Conservation (phyloP, 1,140 invertebrate genomes). For the Zaprionus lachaisei region DNA sequence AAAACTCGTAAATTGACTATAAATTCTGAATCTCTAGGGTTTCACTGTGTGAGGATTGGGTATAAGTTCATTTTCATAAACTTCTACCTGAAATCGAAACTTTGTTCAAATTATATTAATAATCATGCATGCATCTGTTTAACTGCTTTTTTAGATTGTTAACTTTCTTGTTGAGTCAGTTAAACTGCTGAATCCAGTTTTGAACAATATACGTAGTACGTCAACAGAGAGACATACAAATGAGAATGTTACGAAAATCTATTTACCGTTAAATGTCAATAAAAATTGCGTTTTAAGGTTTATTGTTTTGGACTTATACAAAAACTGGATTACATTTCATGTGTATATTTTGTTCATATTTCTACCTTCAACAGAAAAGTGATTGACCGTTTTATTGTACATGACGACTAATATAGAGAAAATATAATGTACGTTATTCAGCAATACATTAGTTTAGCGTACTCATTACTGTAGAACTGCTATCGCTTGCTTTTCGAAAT, state of each 20-base stretch:
- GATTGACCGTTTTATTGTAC: background rate
- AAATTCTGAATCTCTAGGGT: background rate
- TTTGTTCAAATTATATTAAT: constrained; percentile 2
- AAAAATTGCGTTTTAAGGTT: background rate
- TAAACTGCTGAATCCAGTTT: constrained; percentile 21
- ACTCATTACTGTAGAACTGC: background rate
- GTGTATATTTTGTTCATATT: background rate
- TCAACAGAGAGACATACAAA: background rate
- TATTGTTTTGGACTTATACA: background rate
- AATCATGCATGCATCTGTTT: constrained; percentile 12
- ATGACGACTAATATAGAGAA: background rate
- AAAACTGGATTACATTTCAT: background rate
- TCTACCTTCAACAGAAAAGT: background rate
- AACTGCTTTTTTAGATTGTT: constrained; percentile 27
- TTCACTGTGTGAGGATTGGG: background rate
- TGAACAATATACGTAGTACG: background rate
- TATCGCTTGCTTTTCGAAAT: background rate
- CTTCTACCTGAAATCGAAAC: background rate
- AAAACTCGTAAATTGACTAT: background rate
- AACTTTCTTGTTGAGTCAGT: constrained; percentile 2
- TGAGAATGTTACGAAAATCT: background rate
- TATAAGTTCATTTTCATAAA: background rate
- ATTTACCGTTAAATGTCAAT: background rate
- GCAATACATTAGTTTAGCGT: background rate
- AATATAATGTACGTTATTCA: background rate